Evolutionary conservation across 2,113 vertebrate genomes (phyloP).

Genomic region (Turnix velox): DNA sequence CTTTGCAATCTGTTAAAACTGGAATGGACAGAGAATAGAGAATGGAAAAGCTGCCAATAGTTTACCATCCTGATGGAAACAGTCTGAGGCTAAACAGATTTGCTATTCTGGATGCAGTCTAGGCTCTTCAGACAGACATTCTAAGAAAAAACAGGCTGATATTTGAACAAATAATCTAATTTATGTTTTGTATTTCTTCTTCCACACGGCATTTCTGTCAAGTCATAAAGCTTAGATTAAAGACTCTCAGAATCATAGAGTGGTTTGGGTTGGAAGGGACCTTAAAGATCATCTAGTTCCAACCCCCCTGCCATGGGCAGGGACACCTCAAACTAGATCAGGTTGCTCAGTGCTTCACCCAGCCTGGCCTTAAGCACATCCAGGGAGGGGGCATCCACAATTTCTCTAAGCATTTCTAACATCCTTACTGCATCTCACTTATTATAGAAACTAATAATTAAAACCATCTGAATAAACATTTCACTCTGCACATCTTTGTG

Average conservation of each 20-base stretch:
- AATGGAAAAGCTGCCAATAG: background rate
- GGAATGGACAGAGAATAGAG: background rate
- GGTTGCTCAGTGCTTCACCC: too few species aligned
- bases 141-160: background rate
- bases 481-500: background rate
- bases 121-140: background rate
- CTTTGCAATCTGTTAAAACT: background rate
- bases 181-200: background rate
- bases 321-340: too few species aligned
- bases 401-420: background rate
- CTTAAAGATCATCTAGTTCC: too few species aligned
- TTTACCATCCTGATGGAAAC: background rate
- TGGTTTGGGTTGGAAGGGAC: too few species aligned
- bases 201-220: background rate
- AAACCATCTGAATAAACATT: background rate
- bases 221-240: background rate
- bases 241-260: too few species aligned
- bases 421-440: background rate
- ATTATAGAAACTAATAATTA: background rate
- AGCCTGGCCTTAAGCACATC: too few species aligned
- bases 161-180: background rate
- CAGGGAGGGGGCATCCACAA: too few species aligned
- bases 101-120: background rate
- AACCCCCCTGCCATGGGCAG: too few species aligned
- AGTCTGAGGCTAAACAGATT: background rate